A percentile compares a stretch with the other conserved stretches of the same genome.
phyloP scores from a whole-genome alignment of 2,888 invertebrate genomes.

The Cosmorhoe ocellata region DNA sequence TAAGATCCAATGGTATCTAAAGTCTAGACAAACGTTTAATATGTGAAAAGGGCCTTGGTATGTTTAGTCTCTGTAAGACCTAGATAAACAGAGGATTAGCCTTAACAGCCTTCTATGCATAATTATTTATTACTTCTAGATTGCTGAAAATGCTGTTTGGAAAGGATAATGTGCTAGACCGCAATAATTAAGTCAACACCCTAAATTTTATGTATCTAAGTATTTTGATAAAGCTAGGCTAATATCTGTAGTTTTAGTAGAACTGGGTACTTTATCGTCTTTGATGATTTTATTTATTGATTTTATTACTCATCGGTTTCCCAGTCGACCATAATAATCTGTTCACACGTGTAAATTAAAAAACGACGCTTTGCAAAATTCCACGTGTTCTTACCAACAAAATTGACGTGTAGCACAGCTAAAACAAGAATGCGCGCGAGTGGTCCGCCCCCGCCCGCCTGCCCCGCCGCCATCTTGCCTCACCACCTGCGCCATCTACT shows the following conservation, averaged over 20 bases:
- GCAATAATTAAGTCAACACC: not conserved
- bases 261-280: too few relatives aligned
- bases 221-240: too few relatives aligned
- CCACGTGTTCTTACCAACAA: slow-evolving; percentile 59
- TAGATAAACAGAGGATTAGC: slow-evolving; percentile 47
- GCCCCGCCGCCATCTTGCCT: slow-evolving; percentile 68
- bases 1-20: too few relatives aligned
- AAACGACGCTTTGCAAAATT: not conserved
- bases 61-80: not conserved
- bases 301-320: too few relatives aligned
- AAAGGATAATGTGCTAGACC: not conserved
- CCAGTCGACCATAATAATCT: too few relatives aligned
- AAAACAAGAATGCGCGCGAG: slow-evolving; percentile 71
- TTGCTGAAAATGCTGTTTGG: slow-evolving; percentile 12
- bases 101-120: slow-evolving; percentile 5
- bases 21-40: not conserved
- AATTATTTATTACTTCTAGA: slow-evolving; percentile 3
- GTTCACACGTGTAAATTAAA: too few relatives aligned
- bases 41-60: not conserved
- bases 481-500: slow-evolving; percentile 63
- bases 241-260: too few relatives aligned
- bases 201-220: too few relatives aligned
- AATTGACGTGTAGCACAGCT: slow-evolving; percentile 73
- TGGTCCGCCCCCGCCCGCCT: slow-evolving; percentile 61
- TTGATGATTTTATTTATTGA: too few relatives aligned